Percentiles rank a stretch among this genome's conserved stretches.
Conservation (phyloP, 2,888 invertebrate genomes). For the Hedya salicella region DNA sequence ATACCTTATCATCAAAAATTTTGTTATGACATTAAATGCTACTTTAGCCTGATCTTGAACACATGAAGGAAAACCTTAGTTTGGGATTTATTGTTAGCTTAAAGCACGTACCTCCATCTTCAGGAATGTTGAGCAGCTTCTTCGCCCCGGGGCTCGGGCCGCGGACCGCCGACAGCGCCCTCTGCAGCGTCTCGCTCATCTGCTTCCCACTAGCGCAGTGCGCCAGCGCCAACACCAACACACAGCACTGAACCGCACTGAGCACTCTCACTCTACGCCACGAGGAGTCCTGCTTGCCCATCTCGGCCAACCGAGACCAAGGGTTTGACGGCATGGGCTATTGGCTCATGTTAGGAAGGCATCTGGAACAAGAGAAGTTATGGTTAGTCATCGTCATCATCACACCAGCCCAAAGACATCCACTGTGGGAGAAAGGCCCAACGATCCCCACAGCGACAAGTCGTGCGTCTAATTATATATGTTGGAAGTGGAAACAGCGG, state of each 20-base stretch:
- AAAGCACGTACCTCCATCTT: slow-evolving; percentile 80
- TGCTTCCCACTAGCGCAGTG: slow-evolving; percentile 71
- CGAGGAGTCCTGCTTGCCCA: slow-evolving; percentile 68
- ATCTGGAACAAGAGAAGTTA: slow-evolving; percentile 57
- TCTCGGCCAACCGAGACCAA: slow-evolving; percentile 54
- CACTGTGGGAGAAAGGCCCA: no score
- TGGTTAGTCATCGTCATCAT: neutral
- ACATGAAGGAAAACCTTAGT: no score
- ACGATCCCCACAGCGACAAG: no score
- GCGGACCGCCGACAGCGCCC: slow-evolving; percentile 80
- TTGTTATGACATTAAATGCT: no score
- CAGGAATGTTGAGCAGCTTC: slow-evolving; percentile 82
- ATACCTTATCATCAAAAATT: no score
- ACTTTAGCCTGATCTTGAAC: no score
- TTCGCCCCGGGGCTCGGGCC: slow-evolving; percentile 83
- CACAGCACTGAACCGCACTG: slow-evolving; percentile 57
- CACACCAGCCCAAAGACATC: no score
- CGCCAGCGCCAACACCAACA: slow-evolving; percentile 66
- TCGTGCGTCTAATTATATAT: no score
- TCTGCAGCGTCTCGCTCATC: slow-evolving; percentile 82
- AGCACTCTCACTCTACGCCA: slow-evolving; percentile 60
- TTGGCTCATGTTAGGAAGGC: slow-evolving; percentile 46
- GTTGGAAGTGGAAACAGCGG: no score
- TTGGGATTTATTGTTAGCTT: no score
- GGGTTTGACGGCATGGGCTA: slow-evolving; percentile 46